Base-by-base conservation (phyloP, 2,888 invertebrate genomes). In the Timema cristinae region DNA sequence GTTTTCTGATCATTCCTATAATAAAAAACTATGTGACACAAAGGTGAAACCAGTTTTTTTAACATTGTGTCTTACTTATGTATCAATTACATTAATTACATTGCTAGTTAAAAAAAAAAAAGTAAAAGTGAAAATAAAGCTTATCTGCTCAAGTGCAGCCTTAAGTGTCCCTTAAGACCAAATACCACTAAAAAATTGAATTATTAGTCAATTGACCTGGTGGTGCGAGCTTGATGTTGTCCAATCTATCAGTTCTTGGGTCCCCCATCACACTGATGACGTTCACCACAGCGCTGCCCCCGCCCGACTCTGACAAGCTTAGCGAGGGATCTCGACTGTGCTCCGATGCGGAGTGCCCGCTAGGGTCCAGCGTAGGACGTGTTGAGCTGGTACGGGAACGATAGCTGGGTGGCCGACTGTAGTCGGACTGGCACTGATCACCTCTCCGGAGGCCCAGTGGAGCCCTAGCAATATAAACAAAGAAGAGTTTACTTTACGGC, bases 351-450 rank as follows among this genome's bases (percentile, higher is more conserved):
- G 73, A 68, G 82, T 84, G 81, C 9, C 76, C 76, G 54, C 75
- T 75, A 6, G 78, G 78, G 63, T 78, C 77, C 48, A 78, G 69
- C 7, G 77, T 77, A 0, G 81, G 81, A 68, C 82, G 77, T 47
- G 79, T 78, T 15, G 82, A 81, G 74, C 84, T 82, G 56, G 83
- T 85, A 73, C 88, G 84, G 47, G 89, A 89, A 70, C 92, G 86
- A 82, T 93, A 93, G 66, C 92, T 92, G 0, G 93, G 93, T 13
- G 93, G 93, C 51, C 91, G 89, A 81, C 92, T 92, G 85, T 91
- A 91, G 78, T 92, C 92, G 0, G 91, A 90, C 70, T 70, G 71
- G 69, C 67, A 15, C 13, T 70, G 50, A 68, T 67, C 50, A 47
- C 71, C 73, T n/a, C 73, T 47, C 32, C 73, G 67, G 7, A 71